Evolutionary conservation across 2,797 vertebrate species (phyloP), one percentile per base, ranked within the genome.

Genomic region (Spinus pinus): DNA sequence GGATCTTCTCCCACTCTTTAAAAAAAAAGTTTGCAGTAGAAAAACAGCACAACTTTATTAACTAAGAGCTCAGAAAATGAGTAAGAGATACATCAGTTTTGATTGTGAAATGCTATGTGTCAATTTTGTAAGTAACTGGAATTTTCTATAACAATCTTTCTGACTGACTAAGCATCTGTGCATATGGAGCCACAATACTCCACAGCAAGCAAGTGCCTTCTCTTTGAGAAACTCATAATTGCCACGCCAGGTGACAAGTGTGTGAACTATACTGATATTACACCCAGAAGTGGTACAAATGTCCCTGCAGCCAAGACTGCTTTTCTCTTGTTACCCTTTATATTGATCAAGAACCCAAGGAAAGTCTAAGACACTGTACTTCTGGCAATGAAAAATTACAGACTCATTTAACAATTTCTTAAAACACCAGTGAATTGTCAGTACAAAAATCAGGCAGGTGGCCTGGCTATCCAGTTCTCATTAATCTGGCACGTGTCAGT

Each of bases 401-500:
- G 46, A 80, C 49, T 90, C 24, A 16, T 81, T 92, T 83, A 87
- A 56, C 65, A 83, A 33, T 69, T 95, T 93, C 94, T 90, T 90
- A 33, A 37, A 86, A 67, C 41, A 58, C 83, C 51, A 20, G 41
- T 39, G 89, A 89, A 91, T 61, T 56, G 71, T 86, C 85, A 92
- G 80, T 33, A 73, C 70, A 60, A 88, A 62, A 91, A 91, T 46
- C 82, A 88, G 64, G 44, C 72, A 61, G 65, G 93, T 91, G 65
- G 46, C 79, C 54, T 56, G 58, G 73, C 60, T 79, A 64, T 69
- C 81, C 56, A 94, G 49, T 57, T 89, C 62, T 88, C 79, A 91
- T 95, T 73, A 86, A 92, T 93, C 61, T 94, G 79, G 92, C 88
- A 86, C 14, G 8, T 86, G 78, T 88, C 69, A 94, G 60, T 71